Evolutionary conservation across 2,113 vertebrate genomes (phyloP), one percentile per base, ranked within the genome.

Genomic region (Mustela lutreola): DNA sequence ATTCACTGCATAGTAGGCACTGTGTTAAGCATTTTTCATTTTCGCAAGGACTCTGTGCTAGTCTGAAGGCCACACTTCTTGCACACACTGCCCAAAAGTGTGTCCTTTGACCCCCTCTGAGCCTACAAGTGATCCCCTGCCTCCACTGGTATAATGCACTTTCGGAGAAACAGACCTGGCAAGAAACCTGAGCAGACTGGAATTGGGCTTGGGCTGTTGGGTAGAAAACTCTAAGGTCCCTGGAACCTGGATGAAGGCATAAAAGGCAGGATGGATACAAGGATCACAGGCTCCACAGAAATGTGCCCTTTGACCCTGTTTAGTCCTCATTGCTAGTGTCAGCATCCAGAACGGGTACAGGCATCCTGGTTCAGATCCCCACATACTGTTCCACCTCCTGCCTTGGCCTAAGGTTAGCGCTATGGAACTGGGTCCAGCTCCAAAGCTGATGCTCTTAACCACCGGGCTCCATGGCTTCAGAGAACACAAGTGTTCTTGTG

Each of bases 111-210:
- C 31, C 28, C 36, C 2, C 6, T 7, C 7, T 24, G 12, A 50
- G 24, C 22, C 88, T 76, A 0, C 0, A 7, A 18, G 22, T 53
- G 1, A 31, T 42, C 10, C 15, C 11, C 8, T 9, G 4, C 15
- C 11, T 5, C 7, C 12, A 6, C 4, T 16, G 24, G 12, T 9
- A 1, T 26, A 84, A 42, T 31, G 31, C 10, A 65, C 31, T 79
- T 97, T 96, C 50, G 67, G 78, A 58, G 86, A 21, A 94, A 87
- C 36, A 45, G 67, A 73, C 28, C 15, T 45, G 12, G n/a, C 26
- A 80, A 39, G 45, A 80, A 16, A 2, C 50, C 60, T 2, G 4
- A 63, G 26, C 22, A 95, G 11, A 7, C 5, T 22, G n/a, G 28
- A 56, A 63, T 39, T 45, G 62, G 56, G 1, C 4, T 48, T 36